Evolutionary conservation across 1,140 invertebrate species (phyloP).

Genomic region (Leguminivora glycinivorella): DNA sequence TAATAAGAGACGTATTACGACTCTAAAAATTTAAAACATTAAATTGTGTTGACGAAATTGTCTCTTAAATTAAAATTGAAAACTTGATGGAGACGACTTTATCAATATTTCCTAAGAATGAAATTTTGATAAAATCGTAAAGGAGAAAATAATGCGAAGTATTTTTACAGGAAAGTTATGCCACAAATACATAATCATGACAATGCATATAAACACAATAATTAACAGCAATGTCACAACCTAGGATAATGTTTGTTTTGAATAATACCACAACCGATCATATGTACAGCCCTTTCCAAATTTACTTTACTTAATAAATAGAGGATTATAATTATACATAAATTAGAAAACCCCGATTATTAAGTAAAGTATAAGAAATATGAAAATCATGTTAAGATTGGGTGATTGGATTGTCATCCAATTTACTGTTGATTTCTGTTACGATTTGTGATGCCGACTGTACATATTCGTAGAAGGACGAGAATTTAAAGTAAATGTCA

Average conservation of each 20-base stretch:
- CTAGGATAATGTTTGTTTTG: not conserved
- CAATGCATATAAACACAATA: constrained; percentile 8
- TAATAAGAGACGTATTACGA: not conserved
- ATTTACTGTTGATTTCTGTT: not conserved
- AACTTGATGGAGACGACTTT: not conserved
- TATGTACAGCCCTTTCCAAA: constrained; percentile 8
- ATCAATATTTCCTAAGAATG: constrained; percentile 10
- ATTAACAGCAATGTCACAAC: not conserved
- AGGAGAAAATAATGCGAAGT: not conserved
- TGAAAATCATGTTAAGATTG: not conserved
- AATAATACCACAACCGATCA: not conserved
- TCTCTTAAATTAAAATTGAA: not conserved
- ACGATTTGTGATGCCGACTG: no score
- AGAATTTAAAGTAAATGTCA: no score
- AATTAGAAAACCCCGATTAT: not conserved
- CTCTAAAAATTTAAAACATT: not conserved
- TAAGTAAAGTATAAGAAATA: constrained; percentile 8
- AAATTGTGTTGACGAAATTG: not conserved
- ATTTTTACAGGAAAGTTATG: constrained; percentile 2
- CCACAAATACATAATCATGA: constrained; percentile 2
- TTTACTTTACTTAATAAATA: not conserved
- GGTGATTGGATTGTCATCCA: not conserved
- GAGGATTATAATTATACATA: not conserved
- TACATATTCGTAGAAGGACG: no score
- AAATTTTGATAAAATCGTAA: constrained; percentile 7